phyloP scores from a whole-genome alignment of 2,113 vertebrate species.

The Apteryx owenii region DNA sequence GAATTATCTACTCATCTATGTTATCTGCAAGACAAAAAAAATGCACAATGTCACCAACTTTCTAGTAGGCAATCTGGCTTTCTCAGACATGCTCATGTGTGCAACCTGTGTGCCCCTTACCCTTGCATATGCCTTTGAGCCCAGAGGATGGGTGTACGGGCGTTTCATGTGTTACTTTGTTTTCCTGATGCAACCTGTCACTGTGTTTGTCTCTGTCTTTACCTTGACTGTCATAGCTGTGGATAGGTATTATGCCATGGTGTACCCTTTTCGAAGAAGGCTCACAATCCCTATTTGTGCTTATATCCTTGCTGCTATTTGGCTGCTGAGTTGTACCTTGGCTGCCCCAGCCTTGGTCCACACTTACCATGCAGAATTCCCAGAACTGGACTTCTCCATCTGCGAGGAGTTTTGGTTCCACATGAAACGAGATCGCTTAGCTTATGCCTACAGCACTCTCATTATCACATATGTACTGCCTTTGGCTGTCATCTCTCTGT shows the following conservation, averaged over 20 bases:
- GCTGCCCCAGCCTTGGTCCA: constrained; percentile 79
- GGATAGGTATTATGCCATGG: constrained; percentile 83
- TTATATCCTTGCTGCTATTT: constrained; percentile 80
- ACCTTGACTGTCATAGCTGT: constrained; percentile 81
- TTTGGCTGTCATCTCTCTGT: constrained; percentile 76
- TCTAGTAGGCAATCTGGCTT: constrained; percentile 88
- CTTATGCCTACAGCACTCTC: constrained; percentile 81
- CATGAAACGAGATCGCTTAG: constrained; percentile 76
- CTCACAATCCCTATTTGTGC: constrained; percentile 81
- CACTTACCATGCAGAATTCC: constrained; percentile 83
- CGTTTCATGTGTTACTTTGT: constrained; percentile 82
- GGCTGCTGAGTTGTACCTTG: constrained; percentile 79
- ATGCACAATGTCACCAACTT: constrained; percentile 89
- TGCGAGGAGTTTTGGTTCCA: constrained; percentile 90
- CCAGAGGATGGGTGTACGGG: constrained; percentile 80
- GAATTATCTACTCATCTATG: constrained; percentile 85
- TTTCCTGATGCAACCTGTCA: constrained; percentile 82
- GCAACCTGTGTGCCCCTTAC: constrained; percentile 83
- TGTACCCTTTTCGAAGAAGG: constrained; percentile 84
- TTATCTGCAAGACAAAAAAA: constrained; percentile 83
- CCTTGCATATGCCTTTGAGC: constrained; percentile 82
- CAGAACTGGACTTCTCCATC: constrained; percentile 86
- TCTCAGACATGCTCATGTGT: constrained; percentile 88
- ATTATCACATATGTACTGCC: constrained; percentile 79
- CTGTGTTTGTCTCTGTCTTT: constrained; percentile 82